Base-by-base conservation (phyloP, 2,797 vertebrate genomes). In the Oreochromis mossambicus region DNA sequence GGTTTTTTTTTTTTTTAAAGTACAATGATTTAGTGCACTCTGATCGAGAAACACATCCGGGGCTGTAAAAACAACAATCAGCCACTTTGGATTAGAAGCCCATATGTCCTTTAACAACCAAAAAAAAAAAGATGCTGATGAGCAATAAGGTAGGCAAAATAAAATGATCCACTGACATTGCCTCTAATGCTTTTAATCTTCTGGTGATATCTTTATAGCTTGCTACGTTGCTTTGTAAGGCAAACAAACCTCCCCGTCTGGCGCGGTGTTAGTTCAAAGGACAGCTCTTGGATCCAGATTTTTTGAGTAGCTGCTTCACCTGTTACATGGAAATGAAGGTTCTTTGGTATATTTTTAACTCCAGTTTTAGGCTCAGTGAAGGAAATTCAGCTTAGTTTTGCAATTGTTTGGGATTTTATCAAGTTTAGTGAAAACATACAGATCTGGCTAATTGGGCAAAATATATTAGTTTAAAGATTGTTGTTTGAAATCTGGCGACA, bases 1-100 rank as follows among this genome's bases (percentile, higher is more conserved):
- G 3, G 51, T 3, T 26, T 26, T 52, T 54, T 3, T 26, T 26
- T 56, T 54, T 77, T 82, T 81, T 14, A 17, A 61, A 50, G 43
- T 75, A 32, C 17, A 4, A 80, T 92, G 92, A 95, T 95, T 95
- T 95, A 95, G 86, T 90, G 87, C 84, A 68, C 82, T 86, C 86
- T 88, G 87, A 95, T 91, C 34, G 43, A 92, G 91, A 93, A 94
- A 93, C 90, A 94, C 92, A 94, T 95, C 91, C 85, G 17, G 89
- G 78, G 89, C 88, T 90, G 84, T 95, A 95, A 96, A 95, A 94
- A 92, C 91, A 93, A 95, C 93, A 94, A 95, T 94, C 91, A 91
- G 87, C 87, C 90, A 93, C 89, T 93, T 93, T 90, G 86, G 89
- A 94, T 94, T 94, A 93, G 94, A 94, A 92, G 90, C 91, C 91